Percentiles rank a stretch among this genome's conserved stretches.
Conservation (phyloP, 2,113 vertebrate genomes). For the Stegastes partitus region DNA sequence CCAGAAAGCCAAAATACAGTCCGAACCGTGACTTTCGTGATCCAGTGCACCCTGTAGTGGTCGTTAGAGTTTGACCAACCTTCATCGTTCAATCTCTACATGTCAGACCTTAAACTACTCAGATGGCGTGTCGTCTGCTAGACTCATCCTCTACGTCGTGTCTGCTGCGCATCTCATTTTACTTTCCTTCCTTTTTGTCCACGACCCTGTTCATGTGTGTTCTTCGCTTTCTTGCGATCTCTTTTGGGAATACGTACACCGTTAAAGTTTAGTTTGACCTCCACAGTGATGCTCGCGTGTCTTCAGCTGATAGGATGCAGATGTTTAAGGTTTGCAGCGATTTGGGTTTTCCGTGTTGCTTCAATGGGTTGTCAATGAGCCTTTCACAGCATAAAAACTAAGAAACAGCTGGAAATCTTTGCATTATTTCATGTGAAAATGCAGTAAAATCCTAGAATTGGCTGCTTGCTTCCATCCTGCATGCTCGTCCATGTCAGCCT, state of each 20-base stretch:
- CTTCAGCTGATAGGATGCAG: background rate
- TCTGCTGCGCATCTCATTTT: slow-evolving; percentile 57
- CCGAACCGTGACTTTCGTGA: too few relatives aligned
- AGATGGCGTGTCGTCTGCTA: slow-evolving; percentile 11
- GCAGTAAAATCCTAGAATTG: background rate
- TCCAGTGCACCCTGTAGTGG: too few relatives aligned
- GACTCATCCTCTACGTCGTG: slow-evolving; percentile 51
- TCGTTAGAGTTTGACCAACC: background rate
- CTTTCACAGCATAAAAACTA: slow-evolving; percentile 6
- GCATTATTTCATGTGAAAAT: background rate
- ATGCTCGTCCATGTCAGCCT: slow-evolving; percentile 62
- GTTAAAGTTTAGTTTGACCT: too few relatives aligned
- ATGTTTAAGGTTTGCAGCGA: slow-evolving; percentile 1
- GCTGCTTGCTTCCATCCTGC: slow-evolving; percentile 65
- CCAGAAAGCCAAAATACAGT: too few relatives aligned
- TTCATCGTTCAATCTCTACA: background rate
- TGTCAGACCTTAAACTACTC: background rate
- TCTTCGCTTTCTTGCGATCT: slow-evolving; percentile 41
- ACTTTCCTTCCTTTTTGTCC: slow-evolving; percentile 49
- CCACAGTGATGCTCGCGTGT: background rate
- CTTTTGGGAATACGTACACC: background rate
- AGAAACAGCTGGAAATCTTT: slow-evolving; percentile 2
- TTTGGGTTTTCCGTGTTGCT: slow-evolving; percentile 11
- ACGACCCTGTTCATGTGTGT: slow-evolving; percentile 54
- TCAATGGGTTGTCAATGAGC: slow-evolving; percentile 70